Evolutionary conservation across 1,140 invertebrate genomes (phyloP).

Genomic region (Drosophila ironensis): DNA sequence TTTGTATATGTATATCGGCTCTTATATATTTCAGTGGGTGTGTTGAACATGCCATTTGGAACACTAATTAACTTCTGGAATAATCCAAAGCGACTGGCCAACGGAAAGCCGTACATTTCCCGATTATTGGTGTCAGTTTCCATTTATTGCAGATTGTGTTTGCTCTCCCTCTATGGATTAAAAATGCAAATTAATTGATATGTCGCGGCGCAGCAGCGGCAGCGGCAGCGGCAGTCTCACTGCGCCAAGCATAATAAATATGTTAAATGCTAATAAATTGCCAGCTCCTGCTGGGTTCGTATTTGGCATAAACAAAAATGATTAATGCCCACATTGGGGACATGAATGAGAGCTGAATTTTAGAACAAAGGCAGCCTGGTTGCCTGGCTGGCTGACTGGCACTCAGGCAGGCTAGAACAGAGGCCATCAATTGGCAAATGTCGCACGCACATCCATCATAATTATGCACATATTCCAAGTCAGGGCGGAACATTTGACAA

Average conservation of each 20-base stretch:
- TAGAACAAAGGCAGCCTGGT: conserved; percentile 21
- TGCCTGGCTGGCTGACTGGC: no score
- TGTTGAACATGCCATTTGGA: conserved; percentile 2
- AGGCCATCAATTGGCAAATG: conserved; percentile 65
- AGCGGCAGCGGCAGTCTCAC: no score
- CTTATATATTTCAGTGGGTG: conserved; percentile 43
- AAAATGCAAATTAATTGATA: conserved; percentile 34
- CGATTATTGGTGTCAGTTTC: neutral
- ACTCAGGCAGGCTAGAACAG: conserved; percentile 6
- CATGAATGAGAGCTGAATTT: conserved; percentile 32
- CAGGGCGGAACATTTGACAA: conserved; percentile 42
- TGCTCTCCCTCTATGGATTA: neutral
- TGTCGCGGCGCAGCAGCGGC: conserved; percentile 1
- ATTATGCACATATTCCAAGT: conserved; percentile 47
- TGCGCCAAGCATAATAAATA: conserved; percentile 57
- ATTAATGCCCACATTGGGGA: conserved; percentile 56
- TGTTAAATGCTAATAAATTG: conserved; percentile 70
- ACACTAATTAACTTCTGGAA: conserved; percentile 15
- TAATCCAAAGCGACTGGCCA: neutral
- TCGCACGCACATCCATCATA: conserved; percentile 69
- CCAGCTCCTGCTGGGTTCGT: conserved; percentile 8
- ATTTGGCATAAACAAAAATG: conserved; percentile 56
- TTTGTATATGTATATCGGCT: conserved; percentile 5
- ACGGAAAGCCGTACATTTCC: neutral
- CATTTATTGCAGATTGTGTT: neutral